Conservation (phyloP, 35 echinoderm and acorn worm species). For the Strongylocentrotus purpuratus region DNA sequence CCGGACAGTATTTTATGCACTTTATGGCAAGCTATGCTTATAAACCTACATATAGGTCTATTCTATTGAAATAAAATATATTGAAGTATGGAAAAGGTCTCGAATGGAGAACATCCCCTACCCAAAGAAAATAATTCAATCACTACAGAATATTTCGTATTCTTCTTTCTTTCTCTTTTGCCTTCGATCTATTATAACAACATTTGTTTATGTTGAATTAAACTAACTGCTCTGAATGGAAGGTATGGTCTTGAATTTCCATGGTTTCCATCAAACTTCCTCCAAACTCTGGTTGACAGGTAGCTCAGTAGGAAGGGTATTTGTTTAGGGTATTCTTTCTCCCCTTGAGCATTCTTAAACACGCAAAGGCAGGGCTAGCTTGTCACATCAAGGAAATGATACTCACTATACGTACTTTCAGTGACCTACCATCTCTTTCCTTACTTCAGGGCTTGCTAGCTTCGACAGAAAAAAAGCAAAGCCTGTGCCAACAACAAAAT, state of each 20-base stretch:
- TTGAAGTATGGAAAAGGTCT: too few relatives aligned
- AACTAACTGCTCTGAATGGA: too few relatives aligned
- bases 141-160: too few relatives aligned
- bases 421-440: neutral
- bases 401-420: neutral
- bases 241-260: neutral
- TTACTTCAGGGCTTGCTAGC: neutral
- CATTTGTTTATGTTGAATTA: too few relatives aligned
- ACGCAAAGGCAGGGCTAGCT: neutral
- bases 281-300: neutral
- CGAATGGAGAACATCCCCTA: too few relatives aligned
- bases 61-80: too few relatives aligned
- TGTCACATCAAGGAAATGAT: neutral
- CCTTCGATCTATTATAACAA: too few relatives aligned
- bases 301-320: neutral
- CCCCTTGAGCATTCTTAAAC: neutral
- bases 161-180: too few relatives aligned
- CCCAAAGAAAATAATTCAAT: too few relatives aligned
- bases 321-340: slow-evolving; percentile 12
- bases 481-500: neutral
- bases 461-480: neutral
- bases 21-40: too few relatives aligned
- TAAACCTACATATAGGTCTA: too few relatives aligned
- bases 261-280: neutral
- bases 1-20: too few relatives aligned